Base-by-base conservation (phyloP, 2,113 vertebrate genomes). In the Urocitellus parryii region DNA sequence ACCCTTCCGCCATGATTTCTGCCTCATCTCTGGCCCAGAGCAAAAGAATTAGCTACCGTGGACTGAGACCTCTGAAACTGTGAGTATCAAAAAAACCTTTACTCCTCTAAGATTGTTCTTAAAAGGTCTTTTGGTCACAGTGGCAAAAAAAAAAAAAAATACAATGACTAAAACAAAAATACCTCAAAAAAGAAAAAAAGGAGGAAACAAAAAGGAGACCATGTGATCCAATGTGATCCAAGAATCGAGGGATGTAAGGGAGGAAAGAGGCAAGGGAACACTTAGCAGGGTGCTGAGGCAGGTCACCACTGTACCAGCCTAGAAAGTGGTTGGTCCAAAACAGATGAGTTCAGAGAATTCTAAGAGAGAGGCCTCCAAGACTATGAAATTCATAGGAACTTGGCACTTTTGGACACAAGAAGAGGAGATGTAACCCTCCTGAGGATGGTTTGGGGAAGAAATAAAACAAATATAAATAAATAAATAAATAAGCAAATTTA, bases 391-490 rank as follows among this genome's bases (percentile, higher is more conserved):
- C 22, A 51, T 24, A 45, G 24, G 45, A 25, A 73, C 10, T 11
- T 11, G 34, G 34, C 13, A 32, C 3, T 6, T 89, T n/a, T 85
- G 8, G 85, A 89, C 1, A 11, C 20, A 83, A 25, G 68, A 89
- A 91, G 45, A 56, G 22, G 65, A 86, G n/a, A 77, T 53, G 65
- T 84, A 51, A 10, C 74, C 27, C 17, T 88, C 27, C 70, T 90
- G 34, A 32, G 88, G 29, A 87, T 3, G 34, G 4, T 79, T 84
- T 85, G 11, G 58, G 37, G 42, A 48, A 91, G 65, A 83, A 86
- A 90, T 56, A 39, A 93, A 74, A 45, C 53, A 83, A 81, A 65
- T 48, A 27, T 53, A 48, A 91, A 91, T 58, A 93, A 82, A 90
- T 48, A 45, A 45, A 45, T 45, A 45, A 9, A 42, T 4, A 91